phyloP scores from a whole-genome alignment of 2,797 vertebrate genomes.

The Sylvilagus floridanus region DNA sequence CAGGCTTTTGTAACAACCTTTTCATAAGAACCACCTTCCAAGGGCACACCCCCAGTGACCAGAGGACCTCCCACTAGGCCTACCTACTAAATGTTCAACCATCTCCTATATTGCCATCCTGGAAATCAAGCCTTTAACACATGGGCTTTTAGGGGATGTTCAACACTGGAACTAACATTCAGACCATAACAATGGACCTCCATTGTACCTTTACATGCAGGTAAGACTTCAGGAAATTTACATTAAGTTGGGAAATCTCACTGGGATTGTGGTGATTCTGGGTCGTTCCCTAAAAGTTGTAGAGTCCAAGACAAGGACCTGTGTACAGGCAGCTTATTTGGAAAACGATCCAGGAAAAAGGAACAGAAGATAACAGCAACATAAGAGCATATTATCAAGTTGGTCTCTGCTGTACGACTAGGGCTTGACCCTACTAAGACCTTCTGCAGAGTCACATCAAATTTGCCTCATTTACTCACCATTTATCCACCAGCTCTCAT shows the following conservation, averaged over 20 bases:
- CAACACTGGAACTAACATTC: too few species aligned
- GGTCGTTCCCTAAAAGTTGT: background rate
- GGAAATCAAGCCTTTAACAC: too few species aligned
- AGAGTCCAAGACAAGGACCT: background rate
- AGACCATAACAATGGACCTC: background rate
- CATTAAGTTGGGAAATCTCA: background rate
- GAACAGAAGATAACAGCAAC: background rate
- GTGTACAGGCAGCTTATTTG: background rate
- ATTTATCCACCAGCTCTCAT: background rate
- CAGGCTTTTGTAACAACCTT: too few species aligned
- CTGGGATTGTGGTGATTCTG: conserved; percentile 14
- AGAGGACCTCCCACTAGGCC: too few species aligned
- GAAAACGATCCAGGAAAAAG: background rate
- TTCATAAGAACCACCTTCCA: too few species aligned
- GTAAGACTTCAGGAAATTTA: conserved; percentile 35
- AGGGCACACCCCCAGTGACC: too few species aligned
- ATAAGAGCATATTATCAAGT: background rate
- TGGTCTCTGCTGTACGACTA: background rate
- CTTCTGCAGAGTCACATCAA: background rate
- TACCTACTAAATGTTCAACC: too few species aligned
- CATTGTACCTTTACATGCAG: background rate
- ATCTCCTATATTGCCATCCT: too few species aligned
- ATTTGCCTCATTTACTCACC: background rate
- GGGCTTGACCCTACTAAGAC: background rate
- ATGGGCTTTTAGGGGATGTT: too few species aligned